Evolutionary conservation across 1,140 invertebrate genomes (phyloP).

Genomic region (Tribolium castaneum): DNA sequence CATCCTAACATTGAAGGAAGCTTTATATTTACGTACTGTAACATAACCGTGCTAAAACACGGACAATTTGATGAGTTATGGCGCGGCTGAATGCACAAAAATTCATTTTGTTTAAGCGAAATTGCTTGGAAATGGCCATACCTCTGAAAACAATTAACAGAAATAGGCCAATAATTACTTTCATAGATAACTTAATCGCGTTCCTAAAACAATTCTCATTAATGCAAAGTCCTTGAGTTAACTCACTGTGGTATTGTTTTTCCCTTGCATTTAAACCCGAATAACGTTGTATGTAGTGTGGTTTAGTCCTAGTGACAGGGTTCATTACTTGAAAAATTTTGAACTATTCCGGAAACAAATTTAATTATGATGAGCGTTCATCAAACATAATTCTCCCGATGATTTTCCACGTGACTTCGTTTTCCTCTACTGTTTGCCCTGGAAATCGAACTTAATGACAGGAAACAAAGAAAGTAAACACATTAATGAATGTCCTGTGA

Average conservation of each 20-base stretch:
- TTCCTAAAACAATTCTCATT: slow-evolving; percentile 40
- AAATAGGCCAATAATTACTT: slow-evolving; percentile 42
- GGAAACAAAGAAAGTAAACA: slow-evolving; percentile 37
- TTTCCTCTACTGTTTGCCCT: not conserved
- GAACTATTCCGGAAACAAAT: slow-evolving; percentile 2
- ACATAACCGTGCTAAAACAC: not conserved
- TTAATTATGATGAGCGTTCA: not conserved
- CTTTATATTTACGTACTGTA: slow-evolving; percentile 31
- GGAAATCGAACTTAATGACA: slow-evolving; percentile 36
- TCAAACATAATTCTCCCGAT: not conserved
- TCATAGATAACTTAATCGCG: slow-evolving; percentile 42
- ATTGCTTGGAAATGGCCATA: not conserved
- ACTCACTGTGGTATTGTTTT: slow-evolving; percentile 32
- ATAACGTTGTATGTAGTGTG: slow-evolving; percentile 13
- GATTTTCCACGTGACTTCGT: not conserved
- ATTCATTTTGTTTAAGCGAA: not conserved
- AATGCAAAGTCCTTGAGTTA: slow-evolving; percentile 39
- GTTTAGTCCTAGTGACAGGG: not conserved
- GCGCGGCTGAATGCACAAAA: not conserved
- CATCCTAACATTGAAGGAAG: slow-evolving; percentile 26
- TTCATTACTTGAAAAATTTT: slow-evolving; percentile 7
- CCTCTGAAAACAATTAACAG: slow-evolving; percentile 40
- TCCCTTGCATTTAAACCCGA: slow-evolving; percentile 20
- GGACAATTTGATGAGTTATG: not conserved
- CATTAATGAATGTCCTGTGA: slow-evolving; percentile 31